Percentiles rank a stretch among this genome's conserved stretches.
Evolutionary conservation across 1,140 invertebrate species (phyloP).

Genomic region (Drosophila triauraria): DNA sequence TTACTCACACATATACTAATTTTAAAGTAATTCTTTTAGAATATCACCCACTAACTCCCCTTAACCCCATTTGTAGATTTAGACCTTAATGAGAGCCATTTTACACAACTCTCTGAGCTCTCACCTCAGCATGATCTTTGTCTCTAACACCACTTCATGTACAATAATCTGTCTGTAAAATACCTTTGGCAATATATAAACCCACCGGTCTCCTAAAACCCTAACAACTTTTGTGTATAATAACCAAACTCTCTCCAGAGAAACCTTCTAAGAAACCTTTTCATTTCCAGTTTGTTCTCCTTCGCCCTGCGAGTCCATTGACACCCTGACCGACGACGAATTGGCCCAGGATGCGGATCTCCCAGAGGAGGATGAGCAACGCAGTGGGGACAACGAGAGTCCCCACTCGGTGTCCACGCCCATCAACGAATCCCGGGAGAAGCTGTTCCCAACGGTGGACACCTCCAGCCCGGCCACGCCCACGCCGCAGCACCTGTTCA

Average conservation of each 20-base stretch:
- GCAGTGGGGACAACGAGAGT: constrained; percentile 60
- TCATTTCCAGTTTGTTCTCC: constrained; percentile 89
- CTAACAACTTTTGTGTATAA: constrained; percentile 40
- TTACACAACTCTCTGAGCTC: constrained; percentile 43
- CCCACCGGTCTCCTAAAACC: constrained; percentile 5
- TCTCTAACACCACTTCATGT: constrained; percentile 26
- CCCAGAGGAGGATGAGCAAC: constrained; percentile 49
- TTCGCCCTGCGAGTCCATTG: constrained; percentile 90
- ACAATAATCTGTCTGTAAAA: constrained; percentile 34
- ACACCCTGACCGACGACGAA: constrained; percentile 87
- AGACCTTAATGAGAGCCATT: constrained; percentile 10
- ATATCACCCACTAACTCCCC: not conserved
- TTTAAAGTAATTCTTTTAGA: too few relatives aligned
- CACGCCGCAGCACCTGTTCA: constrained; percentile 77
- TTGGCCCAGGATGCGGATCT: constrained; percentile 68
- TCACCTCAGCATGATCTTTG: constrained; percentile 32
- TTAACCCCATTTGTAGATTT: not conserved
- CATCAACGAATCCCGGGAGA: constrained; percentile 80
- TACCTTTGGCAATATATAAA: constrained; percentile 21
- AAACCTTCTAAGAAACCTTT: not conserved
- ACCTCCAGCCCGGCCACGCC: constrained; percentile 61
- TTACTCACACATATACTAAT: too few relatives aligned
- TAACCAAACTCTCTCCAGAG: not conserved
- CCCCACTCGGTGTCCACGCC: constrained; percentile 71
- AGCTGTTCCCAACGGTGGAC: constrained; percentile 63